Conservation (phyloP, 2,888 invertebrate species). For the Lithophane ornitopus region DNA sequence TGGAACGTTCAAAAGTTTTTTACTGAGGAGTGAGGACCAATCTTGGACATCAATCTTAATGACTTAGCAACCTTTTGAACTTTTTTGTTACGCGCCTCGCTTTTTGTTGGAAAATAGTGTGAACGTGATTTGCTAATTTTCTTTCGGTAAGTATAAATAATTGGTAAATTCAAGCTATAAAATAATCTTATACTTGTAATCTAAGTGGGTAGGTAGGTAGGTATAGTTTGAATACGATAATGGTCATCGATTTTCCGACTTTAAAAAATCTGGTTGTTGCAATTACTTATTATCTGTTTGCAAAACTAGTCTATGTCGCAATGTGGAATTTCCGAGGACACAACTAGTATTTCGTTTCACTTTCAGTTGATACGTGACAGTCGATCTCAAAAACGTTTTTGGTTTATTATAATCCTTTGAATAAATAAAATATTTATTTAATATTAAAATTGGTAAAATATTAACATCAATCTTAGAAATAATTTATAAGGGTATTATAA, state of each 20-base stretch:
- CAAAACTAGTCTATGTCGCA: not conserved
- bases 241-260: too few species aligned
- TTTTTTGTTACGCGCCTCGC: constrained; percentile 39
- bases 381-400: not conserved
- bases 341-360: not conserved
- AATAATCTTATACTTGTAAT: not conserved
- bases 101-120: constrained; percentile 39
- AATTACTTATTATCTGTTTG: not conserved
- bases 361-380: not conserved
- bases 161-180: not conserved
- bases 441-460: too few species aligned
- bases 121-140: constrained; percentile 34
- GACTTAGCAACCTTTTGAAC: constrained; percentile 58
- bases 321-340: not conserved
- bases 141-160: not conserved
- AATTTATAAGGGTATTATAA: too few species aligned
- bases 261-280: not conserved
- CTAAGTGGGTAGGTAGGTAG: too few species aligned
- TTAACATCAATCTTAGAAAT: too few species aligned
- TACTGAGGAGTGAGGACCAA: constrained; percentile 45
- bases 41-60: constrained; percentile 63
- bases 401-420: not conserved
- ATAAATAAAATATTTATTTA: too few species aligned
- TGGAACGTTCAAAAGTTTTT: constrained; percentile 58
- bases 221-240: not conserved